Conservation (phyloP, 2,113 vertebrate genomes). For the Protobothrops mucrosquamatus region DNA sequence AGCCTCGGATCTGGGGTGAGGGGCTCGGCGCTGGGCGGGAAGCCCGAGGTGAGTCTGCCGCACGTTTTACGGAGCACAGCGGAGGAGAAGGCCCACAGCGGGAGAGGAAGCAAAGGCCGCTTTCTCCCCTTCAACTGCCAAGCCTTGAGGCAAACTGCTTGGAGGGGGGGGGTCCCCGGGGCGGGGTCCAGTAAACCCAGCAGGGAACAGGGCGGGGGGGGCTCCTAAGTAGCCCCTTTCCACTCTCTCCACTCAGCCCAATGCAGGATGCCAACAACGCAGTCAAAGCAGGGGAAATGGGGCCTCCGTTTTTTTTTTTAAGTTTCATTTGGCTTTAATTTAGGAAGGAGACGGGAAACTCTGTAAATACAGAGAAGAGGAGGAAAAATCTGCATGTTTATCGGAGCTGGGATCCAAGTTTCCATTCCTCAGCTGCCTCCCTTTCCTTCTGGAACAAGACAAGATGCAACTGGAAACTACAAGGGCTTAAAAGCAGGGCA, state of each 20-base stretch:
- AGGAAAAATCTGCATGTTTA: slow-evolving; percentile 2
- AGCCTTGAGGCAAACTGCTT: not conserved
- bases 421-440: slow-evolving; percentile 18
- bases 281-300: not conserved
- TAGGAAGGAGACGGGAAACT: not conserved
- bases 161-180: not conserved
- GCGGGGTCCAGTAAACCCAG: not conserved
- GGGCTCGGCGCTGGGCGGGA: not conserved
- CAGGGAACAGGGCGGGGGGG: not conserved
- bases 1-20: not conserved
- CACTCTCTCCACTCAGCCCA: not conserved
- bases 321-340: not conserved
- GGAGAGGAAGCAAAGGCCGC: not conserved
- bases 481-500: not conserved
- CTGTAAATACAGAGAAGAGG: not conserved
- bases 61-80: not conserved
- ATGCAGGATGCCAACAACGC: not conserved
- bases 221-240: not conserved
- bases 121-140: not conserved
- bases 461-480: not conserved
- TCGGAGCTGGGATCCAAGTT: slow-evolving; percentile 27
- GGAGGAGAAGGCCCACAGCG: not conserved
- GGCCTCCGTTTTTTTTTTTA: not conserved
- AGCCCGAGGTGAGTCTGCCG: not conserved
- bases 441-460: not conserved